These are phyloP conservation scores for Cataglyphis hispanica DNA, from an alignment of 1,140 invertebrate genomes.

Conservation along the genomic window DNA sequence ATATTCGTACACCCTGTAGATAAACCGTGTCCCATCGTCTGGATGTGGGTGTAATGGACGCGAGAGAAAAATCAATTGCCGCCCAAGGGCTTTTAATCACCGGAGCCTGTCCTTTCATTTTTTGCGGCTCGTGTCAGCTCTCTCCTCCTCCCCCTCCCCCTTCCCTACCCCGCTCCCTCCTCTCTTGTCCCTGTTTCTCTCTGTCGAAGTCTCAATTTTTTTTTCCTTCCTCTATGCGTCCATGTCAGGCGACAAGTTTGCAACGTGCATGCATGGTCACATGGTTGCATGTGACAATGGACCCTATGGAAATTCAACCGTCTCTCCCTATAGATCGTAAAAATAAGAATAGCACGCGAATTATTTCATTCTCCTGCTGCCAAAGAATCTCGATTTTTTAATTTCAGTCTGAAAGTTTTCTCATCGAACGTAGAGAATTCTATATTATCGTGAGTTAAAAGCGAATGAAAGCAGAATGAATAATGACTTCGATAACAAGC, in stretches of 20 bases:
- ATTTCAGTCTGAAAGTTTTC: not conserved
- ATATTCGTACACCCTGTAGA: slow-evolving; percentile 59
- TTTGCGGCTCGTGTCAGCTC: slow-evolving; percentile 58
- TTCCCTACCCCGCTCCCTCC: too few relatives aligned
- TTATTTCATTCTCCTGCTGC: slow-evolving; percentile 7
- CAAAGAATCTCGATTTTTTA: not conserved
- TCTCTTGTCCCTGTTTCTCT: too few relatives aligned
- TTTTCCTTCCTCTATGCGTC: not conserved
- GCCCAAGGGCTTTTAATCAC: slow-evolving; percentile 78
- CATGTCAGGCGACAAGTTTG: slow-evolving; percentile 43
- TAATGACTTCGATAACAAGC: not conserved
- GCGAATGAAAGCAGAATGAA: not conserved
- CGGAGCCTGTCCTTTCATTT: slow-evolving; percentile 73
- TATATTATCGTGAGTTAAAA: slow-evolving; percentile 4
- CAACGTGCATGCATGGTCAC: slow-evolving; percentile 5
- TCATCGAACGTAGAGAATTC: not conserved
- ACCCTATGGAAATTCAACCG: slow-evolving; percentile 63
- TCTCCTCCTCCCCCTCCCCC: too few relatives aligned
- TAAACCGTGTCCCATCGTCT: slow-evolving; percentile 20
- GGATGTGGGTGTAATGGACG: slow-evolving; percentile 56
- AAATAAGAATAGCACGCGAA: slow-evolving; percentile 21
- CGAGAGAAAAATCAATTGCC: slow-evolving; percentile 76
- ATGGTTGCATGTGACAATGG: not conserved
- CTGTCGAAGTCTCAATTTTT: slow-evolving; percentile 57
- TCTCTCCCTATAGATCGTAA: slow-evolving; percentile 1